Evolutionary conservation across 1,140 invertebrate species (phyloP), one percentile per base, ranked within the genome.

Genomic region (Drosophila setifemur): DNA sequence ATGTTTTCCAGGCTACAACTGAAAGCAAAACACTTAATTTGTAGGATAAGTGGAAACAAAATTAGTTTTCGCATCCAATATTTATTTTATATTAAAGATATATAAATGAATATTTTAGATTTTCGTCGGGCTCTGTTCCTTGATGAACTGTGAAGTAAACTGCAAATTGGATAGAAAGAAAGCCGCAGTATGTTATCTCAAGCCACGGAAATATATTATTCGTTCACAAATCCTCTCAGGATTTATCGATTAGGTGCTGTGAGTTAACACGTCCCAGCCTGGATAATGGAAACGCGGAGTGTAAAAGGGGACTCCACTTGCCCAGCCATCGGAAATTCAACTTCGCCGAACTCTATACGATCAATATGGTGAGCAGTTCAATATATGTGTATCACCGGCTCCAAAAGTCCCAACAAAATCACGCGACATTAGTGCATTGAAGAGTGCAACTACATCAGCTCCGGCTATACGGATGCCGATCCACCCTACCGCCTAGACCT

Each of bases 391-490:
- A 2, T 11, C 7, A n/a, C n/a, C 2, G 11, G 1, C 6, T 9
- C 1, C 3, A 16, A n/a, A n/a, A n/a, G n/a, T n/a, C n/a, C n/a
- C n/a, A n/a, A n/a, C n/a, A n/a, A n/a, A n/a, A 16, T 66, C 53
- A 3, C 12, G 11, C 7, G 1, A n/a, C 7, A 3, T 21, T 8
- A 86, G 81, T 86, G 81, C 54, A 23, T 86, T 45, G 81, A 86
- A 50, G 81, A 86, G 47, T 86, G 81, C 35, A 87, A 73, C 44
- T 86, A 43, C 26, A 48, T 86, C 0, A 31, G 43, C 37, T 64
- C 60, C 4, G 81, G 81, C 5, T 86, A 87, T 25, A 81, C 49
- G 2, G 82, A 82, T 3, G 47, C 61, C 11, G 81, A 86, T 66
- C 81, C 81, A 1, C 82, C 81, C 2, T 87, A 49, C 44, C 47